Base-by-base conservation (phyloP, 2,797 vertebrate species). In the Micropoecilia bifurca region DNA sequence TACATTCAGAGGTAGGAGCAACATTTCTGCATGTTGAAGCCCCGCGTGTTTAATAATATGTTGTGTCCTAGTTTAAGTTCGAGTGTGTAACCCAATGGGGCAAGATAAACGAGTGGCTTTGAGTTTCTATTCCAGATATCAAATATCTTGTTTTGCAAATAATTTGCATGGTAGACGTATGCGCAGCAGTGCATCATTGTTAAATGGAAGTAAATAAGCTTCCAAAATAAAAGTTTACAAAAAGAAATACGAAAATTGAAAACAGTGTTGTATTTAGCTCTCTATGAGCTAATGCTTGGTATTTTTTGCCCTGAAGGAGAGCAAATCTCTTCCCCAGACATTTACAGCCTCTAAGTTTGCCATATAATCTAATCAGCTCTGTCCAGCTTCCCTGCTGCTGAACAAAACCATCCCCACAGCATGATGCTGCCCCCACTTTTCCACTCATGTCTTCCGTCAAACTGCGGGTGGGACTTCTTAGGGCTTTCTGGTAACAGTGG, bases 1-100 rank as follows among this genome's bases (percentile, higher is more conserved):
- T 88, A 95, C 96, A 46, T 99, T 99, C 93, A 95, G 98, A 97
- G 98, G 98, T 99, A 93, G 50, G 88, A 76, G 4, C 47, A 55
- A 46, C 13, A 36, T 30, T 55, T 75, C 8, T 41, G 14, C n/a
- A 13, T 78, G n/a, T n/a, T 48, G 28, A 6, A 68, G 61, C 33
- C 61, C 61, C 36, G 33, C 6, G 39, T 55, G 22, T 43, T 12
- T 39, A 53, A 25, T 36, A 73, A 4, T 28, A 3, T 3, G 10
- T 4, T 47, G 45, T 25, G 55, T 7, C 22, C 36, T 7, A 72
- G 25, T 76, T 76, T 47, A n/a, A 43, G 78, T 39, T 46, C 68
- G 13, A 28, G 53, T 9, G 2, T 18, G 43, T 39, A 28, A 25
- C 18, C 9, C 43, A 75, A n/a, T 20, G 41, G 50, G 46, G 73